Base-by-base conservation (phyloP, 2,113 vertebrate species). In the Rostratula benghalensis region DNA sequence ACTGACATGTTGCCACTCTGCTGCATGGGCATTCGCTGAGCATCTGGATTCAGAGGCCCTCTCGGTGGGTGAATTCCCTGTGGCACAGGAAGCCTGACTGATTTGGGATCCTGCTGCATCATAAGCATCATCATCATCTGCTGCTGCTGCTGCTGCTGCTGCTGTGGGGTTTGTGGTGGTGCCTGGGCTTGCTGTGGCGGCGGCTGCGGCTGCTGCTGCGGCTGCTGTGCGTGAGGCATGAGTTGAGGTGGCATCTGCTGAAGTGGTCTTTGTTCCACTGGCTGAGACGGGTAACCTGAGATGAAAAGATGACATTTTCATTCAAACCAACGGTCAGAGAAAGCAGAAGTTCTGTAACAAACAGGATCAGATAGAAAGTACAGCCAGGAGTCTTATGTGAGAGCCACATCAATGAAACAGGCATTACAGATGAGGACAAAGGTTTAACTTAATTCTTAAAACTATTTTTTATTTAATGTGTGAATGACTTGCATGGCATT, bases 111-210 rank as follows among this genome's bases (percentile, higher is more conserved):
- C 95, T 99, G 99, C 82, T 98, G 99, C 98, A 99, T 99, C 98
- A 99, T 99, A 43, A 99, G 95, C 98, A 99, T 99, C 99, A 99
- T 99, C 98, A 99, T 99, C 99, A 99, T 99, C 83, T 99, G 99
- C 65, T 99, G 98, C 31, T 99, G 98, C 41, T 99, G 98, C 31
- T 99, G 98, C 41, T 99, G 98, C 41, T 99, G 98, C 50, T 98
- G 98, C 77, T 97, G 98, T 1, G 92, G 70, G 3, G 98, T 98
- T 21, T 99, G 99, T 8, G 98, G 95, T 23, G 98, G 97, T 22
- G 97, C 96, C 89, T 98, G 95, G 73, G 91, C 89, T 61, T 98
- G 95, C 96, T 98, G 98, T 41, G 98, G 63, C 1, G 98, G 89
- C 43, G 89, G 98, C 67, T 98, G 99, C 8, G 98, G 97, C 46